Conservation (phyloP, 2,797 vertebrate species). For the Liasis olivaceus region DNA sequence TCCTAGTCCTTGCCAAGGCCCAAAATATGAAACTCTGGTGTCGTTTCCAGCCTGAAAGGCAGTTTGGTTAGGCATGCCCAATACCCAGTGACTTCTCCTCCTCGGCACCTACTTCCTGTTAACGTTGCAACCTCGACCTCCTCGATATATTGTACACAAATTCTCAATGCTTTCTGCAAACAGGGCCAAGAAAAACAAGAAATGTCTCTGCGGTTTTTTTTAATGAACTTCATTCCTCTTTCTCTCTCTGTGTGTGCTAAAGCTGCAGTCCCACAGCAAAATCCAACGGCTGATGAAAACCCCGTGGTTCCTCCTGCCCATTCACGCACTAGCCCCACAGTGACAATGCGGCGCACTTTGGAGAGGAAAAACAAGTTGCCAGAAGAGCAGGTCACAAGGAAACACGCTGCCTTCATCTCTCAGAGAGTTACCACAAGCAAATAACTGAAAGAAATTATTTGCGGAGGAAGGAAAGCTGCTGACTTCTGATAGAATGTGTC, state of each 20-base stretch:
- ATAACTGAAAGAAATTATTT: conserved; percentile 61
- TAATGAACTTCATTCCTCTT: not conserved
- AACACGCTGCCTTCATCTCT: not conserved
- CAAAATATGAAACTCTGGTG: not conserved
- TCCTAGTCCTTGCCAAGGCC: not conserved
- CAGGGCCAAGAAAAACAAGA: not conserved
- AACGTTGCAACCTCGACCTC: not conserved
- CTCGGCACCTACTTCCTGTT: not conserved
- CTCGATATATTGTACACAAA: not conserved
- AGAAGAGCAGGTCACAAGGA: not conserved
- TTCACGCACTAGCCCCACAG: not conserved
- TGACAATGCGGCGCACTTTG: not conserved
- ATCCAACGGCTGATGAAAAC: not conserved
- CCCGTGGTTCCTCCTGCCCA: not conserved
- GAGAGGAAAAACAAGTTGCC: not conserved
- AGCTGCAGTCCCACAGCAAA: not conserved
- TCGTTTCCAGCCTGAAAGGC: too few species aligned
- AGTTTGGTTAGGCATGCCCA: not conserved
- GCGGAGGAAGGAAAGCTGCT: conserved; percentile 52
- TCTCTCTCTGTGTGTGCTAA: not conserved
- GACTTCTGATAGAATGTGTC: conserved; percentile 48
- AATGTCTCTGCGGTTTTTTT: not conserved
- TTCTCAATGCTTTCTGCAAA: not conserved
- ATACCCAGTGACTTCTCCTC: not conserved
- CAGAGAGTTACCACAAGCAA: conserved; percentile 3